Base-by-base conservation (phyloP, 2,113 vertebrate species). In the Eurystomus gularis region DNA sequence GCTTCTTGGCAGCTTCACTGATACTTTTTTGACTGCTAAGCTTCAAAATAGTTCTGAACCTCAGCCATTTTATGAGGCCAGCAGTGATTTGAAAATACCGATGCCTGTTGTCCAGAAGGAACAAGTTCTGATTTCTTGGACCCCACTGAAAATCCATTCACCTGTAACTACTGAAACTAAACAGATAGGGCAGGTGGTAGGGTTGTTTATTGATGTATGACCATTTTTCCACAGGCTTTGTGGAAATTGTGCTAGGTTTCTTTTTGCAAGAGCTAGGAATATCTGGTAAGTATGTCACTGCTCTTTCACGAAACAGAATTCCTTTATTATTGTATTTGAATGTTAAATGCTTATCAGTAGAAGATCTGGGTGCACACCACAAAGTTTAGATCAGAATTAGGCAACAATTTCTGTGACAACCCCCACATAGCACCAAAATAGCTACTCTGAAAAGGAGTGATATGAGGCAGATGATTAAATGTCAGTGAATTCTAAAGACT, bases 391-490 rank as follows among this genome's bases (percentile, higher is more conserved):
- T 86, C 86, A 89, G 94, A 96, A 96, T 96, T 93, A 95, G 86
- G 90, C 92, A 97, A 94, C 83, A 86, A 96, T 65, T 91, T 82
- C 92, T 93, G 83, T 92, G 89, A 62, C 94, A 97, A 92, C 92
- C 91, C 91, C 92, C 95, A 97, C 96, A 87, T 3, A 84, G 86
- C 54, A 91, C 95, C 65, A 87, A 96, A 96, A 97, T 97, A 97
- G 93, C 93, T 94, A 48, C 86, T 91, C 86, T 91, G 88, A 94
- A 96, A 96, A 97, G 94, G 44, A 96, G 92, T 91, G 91, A 96
- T 94, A 96, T 42, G 94, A 96, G 91, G 96, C 93, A 96, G 92
- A 96, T 96, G 96, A 97, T 91, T 96, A 97, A 97, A 96, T 96
- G 96, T 97, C 95, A 97, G 86, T 76, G 92, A 85, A 94, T 97